Conservation (phyloP, 2,888 invertebrate species). For the Argynnis bischoffii region DNA sequence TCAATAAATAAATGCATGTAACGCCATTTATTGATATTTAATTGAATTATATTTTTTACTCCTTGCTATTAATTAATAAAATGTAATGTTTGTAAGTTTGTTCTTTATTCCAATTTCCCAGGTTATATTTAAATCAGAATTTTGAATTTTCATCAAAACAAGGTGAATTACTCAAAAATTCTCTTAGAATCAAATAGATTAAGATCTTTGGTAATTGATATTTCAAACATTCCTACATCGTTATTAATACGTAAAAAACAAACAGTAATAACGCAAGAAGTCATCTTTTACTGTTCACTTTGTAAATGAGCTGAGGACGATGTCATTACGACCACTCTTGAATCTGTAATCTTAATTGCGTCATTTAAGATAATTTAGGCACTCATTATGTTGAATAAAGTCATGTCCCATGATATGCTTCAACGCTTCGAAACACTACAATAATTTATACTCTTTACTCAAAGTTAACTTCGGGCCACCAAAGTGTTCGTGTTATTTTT, state of each 20-base stretch:
- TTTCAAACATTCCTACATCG: background rate
- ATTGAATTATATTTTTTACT: too few species aligned
- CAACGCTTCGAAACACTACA: background rate
- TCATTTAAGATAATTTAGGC: slow-evolving; percentile 62
- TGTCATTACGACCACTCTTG: slow-evolving; percentile 60
- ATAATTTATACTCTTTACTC: background rate
- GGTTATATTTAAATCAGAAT: too few species aligned
- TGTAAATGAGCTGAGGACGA: slow-evolving; percentile 57
- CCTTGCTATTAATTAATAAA: too few species aligned
- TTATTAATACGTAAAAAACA: background rate
- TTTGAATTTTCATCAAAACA: too few species aligned
- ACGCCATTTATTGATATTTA: too few species aligned
- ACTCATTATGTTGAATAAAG: slow-evolving; percentile 52
- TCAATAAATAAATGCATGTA: too few species aligned
- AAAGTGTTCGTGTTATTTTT: too few species aligned
- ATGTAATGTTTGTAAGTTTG: too few species aligned
- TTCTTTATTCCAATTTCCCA: too few species aligned
- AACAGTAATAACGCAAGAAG: slow-evolving; percentile 24
- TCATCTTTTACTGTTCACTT: slow-evolving; percentile 41
- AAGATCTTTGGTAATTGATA: background rate
- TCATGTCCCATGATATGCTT: slow-evolving; percentile 47
- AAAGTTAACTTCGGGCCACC: background rate
- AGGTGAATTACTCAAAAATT: too few species aligned
- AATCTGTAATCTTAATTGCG: slow-evolving; percentile 62
- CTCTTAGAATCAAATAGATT: background rate